These are phyloP conservation scores for Eledona agricola DNA, from an alignment of 2,888 invertebrate genomes.

Conservation along the genomic window DNA sequence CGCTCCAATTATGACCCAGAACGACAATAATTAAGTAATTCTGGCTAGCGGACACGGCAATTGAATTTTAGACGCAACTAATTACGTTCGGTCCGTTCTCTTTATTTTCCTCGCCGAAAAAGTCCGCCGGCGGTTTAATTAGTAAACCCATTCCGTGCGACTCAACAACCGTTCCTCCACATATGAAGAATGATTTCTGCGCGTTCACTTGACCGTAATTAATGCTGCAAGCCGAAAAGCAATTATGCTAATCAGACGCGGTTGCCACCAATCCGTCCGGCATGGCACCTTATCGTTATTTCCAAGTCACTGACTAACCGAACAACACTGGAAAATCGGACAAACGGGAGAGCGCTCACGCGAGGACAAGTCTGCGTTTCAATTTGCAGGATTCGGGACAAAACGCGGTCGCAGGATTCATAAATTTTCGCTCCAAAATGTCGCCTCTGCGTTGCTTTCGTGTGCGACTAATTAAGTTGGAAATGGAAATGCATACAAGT, in stretches of 20 bases:
- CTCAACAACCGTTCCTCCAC: no score
- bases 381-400: conserved; percentile 15
- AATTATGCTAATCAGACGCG: conserved; percentile 17
- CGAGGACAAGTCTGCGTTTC: conserved; percentile 24
- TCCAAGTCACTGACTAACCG: conserved; percentile 35
- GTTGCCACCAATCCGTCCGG: conserved; percentile 20
- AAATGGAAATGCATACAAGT: conserved; percentile 29
- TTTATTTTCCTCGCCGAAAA: conserved; percentile 9
- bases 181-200: conserved; percentile 2
- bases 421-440: no score
- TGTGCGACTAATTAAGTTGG: conserved; percentile 34
- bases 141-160: conserved; percentile 7
- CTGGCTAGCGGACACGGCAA: conserved; percentile 14
- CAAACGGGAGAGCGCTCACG: conserved; percentile 29
- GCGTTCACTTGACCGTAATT: conserved; percentile 13
- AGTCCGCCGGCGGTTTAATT: conserved; percentile 7
- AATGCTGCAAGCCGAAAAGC: conserved; percentile 6
- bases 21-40: conserved; percentile 18
- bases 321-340: conserved; percentile 34
- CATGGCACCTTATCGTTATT: conserved; percentile 34
- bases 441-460: no score
- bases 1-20: conserved; percentile 23
- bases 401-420: background rate
- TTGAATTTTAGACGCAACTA: conserved; percentile 22
- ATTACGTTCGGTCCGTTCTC: conserved; percentile 9